Evolutionary conservation across 2,113 vertebrate species (phyloP).

Genomic region (Pterophyllum scalare): DNA sequence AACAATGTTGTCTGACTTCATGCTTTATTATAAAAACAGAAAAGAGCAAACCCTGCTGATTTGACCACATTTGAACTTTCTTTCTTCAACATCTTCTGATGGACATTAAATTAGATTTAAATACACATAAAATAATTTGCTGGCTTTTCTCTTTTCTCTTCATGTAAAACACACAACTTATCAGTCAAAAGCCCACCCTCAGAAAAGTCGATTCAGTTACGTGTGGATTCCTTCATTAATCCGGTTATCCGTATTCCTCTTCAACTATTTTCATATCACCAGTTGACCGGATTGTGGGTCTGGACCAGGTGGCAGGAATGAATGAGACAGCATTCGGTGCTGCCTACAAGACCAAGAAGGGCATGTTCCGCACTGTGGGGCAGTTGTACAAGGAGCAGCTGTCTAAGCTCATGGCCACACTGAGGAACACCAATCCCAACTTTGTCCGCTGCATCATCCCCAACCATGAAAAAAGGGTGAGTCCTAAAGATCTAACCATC

Average conservation of each 20-base stretch:
- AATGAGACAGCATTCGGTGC: slow-evolving; percentile 93
- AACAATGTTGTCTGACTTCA: slow-evolving; percentile 27
- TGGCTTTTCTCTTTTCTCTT: slow-evolving; percentile 30
- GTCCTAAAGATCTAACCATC: slow-evolving; percentile 8
- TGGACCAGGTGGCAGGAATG: slow-evolving; percentile 97
- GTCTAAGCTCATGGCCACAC: slow-evolving; percentile 9
- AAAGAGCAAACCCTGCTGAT: slow-evolving; percentile 24
- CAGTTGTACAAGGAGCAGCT: slow-evolving; percentile 10
- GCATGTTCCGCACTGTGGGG: neutral
- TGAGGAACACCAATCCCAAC: slow-evolving; percentile 13
- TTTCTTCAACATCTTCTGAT: slow-evolving; percentile 3
- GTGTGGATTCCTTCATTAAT: neutral
- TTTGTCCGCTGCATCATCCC: slow-evolving; percentile 15
- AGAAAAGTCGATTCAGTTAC: neutral
- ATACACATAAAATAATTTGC: neutral
- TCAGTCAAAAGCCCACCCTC: neutral
- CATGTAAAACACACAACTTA: neutral
- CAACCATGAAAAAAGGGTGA: slow-evolving; percentile 84
- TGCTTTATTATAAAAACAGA: slow-evolving; percentile 22
- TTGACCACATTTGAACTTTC: neutral
- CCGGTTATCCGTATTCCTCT: neutral
- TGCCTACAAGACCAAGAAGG: slow-evolving; percentile 10
- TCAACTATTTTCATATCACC: slow-evolving; percentile 9
- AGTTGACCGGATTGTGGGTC: slow-evolving; percentile 98
- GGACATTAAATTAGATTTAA: slow-evolving; percentile 2